Base-by-base conservation (phyloP, 2,888 invertebrate species). In the Lathronympha strigana region DNA sequence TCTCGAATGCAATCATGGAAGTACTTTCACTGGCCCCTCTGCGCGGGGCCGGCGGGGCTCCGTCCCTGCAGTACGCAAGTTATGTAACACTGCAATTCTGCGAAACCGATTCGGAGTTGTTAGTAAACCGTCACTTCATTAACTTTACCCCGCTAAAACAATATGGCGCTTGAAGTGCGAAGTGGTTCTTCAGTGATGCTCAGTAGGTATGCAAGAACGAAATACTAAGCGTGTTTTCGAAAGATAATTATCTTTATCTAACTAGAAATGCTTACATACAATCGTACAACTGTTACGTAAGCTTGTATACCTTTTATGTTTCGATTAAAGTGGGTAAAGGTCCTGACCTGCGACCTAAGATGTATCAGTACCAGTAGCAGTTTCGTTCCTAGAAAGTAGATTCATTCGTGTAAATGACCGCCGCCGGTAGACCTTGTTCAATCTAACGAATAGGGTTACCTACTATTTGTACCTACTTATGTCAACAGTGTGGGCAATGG, bases 11-110 rank as follows among this genome's bases (percentile, higher is more conserved):
- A 79, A 72, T 78, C 76, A 78, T 72, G 69, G 76, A 76, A 74
- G 71, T 76, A 88, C 90, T 90, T 89, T 90, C 90, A 86, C 89
- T 80, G 72, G 47, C 21, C 43, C 57, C 54, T 36, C 69, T 67
- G 67, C 67, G 73, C 11, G 45, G 61, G 68, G 70, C 72, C 68
- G 72, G 72, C 47, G 45, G 11, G 47, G 21, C 53, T 67, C 25
- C 40, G 68, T 58, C 69, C 68, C 68, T 67, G 69, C 69, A 61
- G 28, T 38, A 49, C 50, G 40, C 45, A 47, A 28, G 63, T 63
- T 69, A 58, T 64, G 69, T 81, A 80, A 78, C 72, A 38, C 47
- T 66, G 76, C 75, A 81, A 81, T 72, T 74, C 72, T 72, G 74
- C 72, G 72, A 63, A 70, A 73, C 71, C 72, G 67, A 66, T 75